Base-by-base conservation (phyloP, 2,113 vertebrate species). In the Sisor rabdophorus region DNA sequence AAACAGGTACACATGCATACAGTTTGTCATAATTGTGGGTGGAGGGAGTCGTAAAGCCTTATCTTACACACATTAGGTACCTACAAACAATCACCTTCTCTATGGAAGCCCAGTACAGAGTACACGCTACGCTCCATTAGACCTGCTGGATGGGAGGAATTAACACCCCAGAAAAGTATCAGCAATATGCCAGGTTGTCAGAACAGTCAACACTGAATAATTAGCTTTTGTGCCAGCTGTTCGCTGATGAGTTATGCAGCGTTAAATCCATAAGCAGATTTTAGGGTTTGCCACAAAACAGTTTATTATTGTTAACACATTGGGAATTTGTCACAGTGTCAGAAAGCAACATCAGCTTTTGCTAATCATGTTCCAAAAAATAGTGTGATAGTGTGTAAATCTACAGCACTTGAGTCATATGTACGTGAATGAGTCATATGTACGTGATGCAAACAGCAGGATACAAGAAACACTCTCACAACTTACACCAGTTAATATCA, bases 141-240 rank as follows among this genome's bases (percentile, higher is more conserved):
- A 70, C n/a, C 50, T 30, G 26, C 24, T 69, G 12, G 17, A 26
- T 47, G 26, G 24, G 13, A 47, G 11, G 22, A 73, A 44, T 78
- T 28, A 79, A 77, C 81, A 79, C 71, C n/a, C 53, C 48, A 50
- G 26, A n/a, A 74, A 75, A 48, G 40, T 48, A 52, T 72, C 30
- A 60, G 47, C 40, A 52, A 32, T 75, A 48, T 76, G 44, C 47
- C 28, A 20, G 22, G 17, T 60, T 77, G 28, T 61, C 71, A 64
- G 76, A 56, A 54, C 73, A 77, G n/a, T 73, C n/a, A 36, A 73
- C 40, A 22, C 36, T 73, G 77, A 79, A 77, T 82, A 73, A 73
- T 73, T 60, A 69, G 44, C 17, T 47, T 11, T 30, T 65, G 71
- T 40, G 32, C 20, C 61, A 68, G 60, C 48, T 54, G 52, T 60